These are phyloP conservation scores for Brachypalpus laphriformis DNA, from an alignment of 2,888 invertebrate genomes.

Conservation along the genomic window DNA sequence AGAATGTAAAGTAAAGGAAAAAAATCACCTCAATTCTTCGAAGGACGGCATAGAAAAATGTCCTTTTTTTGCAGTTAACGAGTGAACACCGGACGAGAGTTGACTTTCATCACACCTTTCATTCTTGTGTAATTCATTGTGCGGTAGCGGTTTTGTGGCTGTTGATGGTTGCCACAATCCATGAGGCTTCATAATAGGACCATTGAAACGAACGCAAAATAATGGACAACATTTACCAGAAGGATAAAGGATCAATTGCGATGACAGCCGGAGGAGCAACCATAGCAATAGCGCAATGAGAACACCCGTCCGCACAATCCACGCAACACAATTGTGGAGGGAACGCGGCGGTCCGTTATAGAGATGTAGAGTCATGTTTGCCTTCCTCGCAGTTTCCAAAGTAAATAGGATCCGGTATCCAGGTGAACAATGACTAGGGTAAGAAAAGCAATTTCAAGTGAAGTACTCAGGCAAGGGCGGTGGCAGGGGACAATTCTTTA, in stretches of 20 bases:
- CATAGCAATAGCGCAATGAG: neutral
- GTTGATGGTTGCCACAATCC: slow-evolving; percentile 19
- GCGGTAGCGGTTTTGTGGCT: slow-evolving; percentile 48
- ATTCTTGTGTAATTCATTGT: slow-evolving; percentile 42
- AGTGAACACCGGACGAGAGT: neutral
- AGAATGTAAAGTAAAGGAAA: neutral
- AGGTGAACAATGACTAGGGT: slow-evolving; percentile 28
- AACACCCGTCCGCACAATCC: neutral
- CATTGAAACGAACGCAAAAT: slow-evolving; percentile 44
- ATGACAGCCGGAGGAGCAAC: slow-evolving; percentile 38
- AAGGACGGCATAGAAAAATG: neutral
- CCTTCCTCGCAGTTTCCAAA: slow-evolving; percentile 43
- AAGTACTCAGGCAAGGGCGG: slow-evolving; percentile 16
- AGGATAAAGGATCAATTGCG: slow-evolving; percentile 59
- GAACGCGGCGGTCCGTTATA: slow-evolving; percentile 25
- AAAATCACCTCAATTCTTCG: neutral
- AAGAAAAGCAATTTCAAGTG: slow-evolving; percentile 50
- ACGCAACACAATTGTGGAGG: neutral
- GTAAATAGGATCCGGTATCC: slow-evolving; percentile 37
- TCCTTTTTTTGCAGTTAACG: neutral
- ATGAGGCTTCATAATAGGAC: slow-evolving; percentile 5
- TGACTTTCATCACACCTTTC: slow-evolving; percentile 28
- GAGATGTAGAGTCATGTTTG: slow-evolving; percentile 24
- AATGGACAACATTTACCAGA: slow-evolving; percentile 55
- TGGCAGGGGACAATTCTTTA: neutral